Evolutionary conservation across 2,888 invertebrate species (phyloP), one percentile per base, ranked within the genome.

Genomic region (Ceriagrion tenellum): DNA sequence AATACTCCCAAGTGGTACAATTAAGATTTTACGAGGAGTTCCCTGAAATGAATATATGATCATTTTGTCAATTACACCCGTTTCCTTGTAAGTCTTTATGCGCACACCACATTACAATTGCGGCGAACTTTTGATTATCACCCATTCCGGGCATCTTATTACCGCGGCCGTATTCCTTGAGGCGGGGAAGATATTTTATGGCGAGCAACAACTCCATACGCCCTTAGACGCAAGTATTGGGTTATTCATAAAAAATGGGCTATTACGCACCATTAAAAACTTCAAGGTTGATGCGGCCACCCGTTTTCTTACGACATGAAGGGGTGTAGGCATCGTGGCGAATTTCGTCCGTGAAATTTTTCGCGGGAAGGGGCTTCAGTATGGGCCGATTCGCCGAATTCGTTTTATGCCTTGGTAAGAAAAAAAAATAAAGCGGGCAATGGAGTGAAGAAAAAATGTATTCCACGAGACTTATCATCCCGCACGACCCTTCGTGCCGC

Each of bases 291-390:
- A 69, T n/a, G 26, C 26, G 69, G 26, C 69, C 69, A n/a, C 69
- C 69, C 69, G 69, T 69, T 69, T n/a, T n/a, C 69, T n/a, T 69
- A 69, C 69, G 69, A 69, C 69, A 69, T 69, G 69, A 69, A 47
- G 12, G 69, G 69, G 69, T 26, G 69, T 69, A 47, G 47, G 47
- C 8, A 69, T 69, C 69, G 69, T 26, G 69, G 69, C 26, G 69
- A 69, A 69, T 69, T 26, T 69, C 69, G n/a, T n/a, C 69, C 69
- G 69, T 69, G n/a, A 69, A 69, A 69, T 0, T 69, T 69, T 69
- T 69, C 69, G 69, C 26, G 69, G 26, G 69, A 69, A 69, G 69
- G 0, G 69, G 3, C 69, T n/a, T 69, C 23, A 26, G 10, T 4
- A n/a, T 47, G 69, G 69, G n/a, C 10, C 69, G 69, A 69, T 69